A percentile compares a stretch with the other conserved stretches of the same genome.
These are phyloP conservation scores for Ctena decussata DNA, from an alignment of 2,888 invertebrate species.

Conservation along the genomic window DNA sequence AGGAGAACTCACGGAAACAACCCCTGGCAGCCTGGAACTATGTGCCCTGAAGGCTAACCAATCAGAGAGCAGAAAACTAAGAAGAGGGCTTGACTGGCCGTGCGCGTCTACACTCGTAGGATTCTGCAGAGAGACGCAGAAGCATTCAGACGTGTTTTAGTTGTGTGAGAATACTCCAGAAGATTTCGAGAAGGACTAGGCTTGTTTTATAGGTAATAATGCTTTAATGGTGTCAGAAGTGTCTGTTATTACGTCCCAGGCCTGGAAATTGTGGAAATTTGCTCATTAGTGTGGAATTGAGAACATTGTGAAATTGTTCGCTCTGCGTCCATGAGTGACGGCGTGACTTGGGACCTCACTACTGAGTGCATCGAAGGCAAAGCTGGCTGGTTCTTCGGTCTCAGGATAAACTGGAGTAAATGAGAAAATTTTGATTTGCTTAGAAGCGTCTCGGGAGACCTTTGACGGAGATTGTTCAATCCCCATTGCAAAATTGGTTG, in stretches of 20 bases:
- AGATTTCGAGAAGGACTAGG: too few relatives aligned
- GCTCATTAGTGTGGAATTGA: background rate
- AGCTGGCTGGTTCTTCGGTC: background rate
- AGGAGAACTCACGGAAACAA: too few relatives aligned
- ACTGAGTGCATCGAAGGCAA: background rate
- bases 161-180: too few relatives aligned
- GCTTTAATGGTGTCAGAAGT: background rate
- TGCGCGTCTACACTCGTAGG: too few relatives aligned
- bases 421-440: background rate
- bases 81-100: too few relatives aligned
- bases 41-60: too few relatives aligned
- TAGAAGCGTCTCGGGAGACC: background rate
- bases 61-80: too few relatives aligned
- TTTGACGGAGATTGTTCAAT: background rate
- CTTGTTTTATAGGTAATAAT: too few relatives aligned
- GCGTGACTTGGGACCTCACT: background rate
- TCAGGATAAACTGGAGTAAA: background rate
- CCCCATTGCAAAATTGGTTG: background rate
- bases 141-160: too few relatives aligned
- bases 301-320: background rate
- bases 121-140: too few relatives aligned
- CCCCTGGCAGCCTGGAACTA: too few relatives aligned
- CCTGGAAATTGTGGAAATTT: background rate
- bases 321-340: background rate
- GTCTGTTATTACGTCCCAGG: background rate